These are phyloP conservation scores for Julus scanicus DNA, from an alignment of 2,888 invertebrate species.

Conservation along the genomic window DNA sequence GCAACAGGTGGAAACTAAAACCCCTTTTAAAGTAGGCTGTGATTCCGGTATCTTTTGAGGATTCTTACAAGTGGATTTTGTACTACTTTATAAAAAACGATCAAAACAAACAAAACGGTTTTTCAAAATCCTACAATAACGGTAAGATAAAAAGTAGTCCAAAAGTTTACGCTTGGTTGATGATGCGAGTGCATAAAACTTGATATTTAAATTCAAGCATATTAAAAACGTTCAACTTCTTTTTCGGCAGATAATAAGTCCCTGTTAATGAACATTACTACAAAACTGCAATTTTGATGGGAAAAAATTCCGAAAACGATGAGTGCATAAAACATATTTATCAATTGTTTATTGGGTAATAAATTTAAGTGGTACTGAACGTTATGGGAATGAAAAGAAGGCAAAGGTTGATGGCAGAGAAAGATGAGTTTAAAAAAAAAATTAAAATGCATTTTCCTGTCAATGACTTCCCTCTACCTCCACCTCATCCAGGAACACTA, in stretches of 20 bases:
- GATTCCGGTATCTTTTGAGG: not conserved
- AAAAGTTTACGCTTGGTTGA: not conserved
- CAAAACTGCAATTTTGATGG: not conserved
- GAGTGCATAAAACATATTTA: not conserved
- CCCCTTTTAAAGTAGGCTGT: not conserved
- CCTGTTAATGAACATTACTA: not conserved
- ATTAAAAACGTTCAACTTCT: not conserved
- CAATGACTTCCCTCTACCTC: not conserved
- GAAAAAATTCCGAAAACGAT: not conserved
- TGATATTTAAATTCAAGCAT: not conserved
- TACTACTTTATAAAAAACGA: not conserved
- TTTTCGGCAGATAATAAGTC: not conserved
- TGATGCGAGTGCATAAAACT: not conserved
- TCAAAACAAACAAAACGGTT: not conserved
- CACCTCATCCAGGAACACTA: constrained; percentile 36
- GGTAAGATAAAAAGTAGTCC: not conserved
- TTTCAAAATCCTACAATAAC: not conserved
- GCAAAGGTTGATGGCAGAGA: constrained; percentile 31
- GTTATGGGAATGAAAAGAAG: not conserved
- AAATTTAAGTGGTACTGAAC: constrained; percentile 11
- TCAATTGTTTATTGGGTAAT: not conserved
- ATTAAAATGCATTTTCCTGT: not conserved
- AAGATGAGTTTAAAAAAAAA: not conserved
- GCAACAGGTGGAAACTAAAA: not conserved
- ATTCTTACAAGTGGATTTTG: not conserved